Percentiles rank a stretch among this genome's conserved stretches.
Conservation (phyloP, 2,888 invertebrate species). For the Agrypnus murinus region DNA sequence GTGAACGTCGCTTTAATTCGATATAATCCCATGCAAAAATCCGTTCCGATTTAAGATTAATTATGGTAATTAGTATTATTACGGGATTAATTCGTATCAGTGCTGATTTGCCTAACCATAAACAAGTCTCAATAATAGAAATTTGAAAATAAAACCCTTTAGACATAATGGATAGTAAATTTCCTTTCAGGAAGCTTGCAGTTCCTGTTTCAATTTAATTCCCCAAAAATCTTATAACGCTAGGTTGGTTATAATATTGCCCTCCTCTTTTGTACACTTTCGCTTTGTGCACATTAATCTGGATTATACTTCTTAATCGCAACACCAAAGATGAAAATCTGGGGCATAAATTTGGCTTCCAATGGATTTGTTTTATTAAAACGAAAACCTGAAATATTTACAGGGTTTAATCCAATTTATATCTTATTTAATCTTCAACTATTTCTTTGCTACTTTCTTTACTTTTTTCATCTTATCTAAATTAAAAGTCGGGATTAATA, state of each 20-base stretch:
- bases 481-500: conserved; percentile 9
- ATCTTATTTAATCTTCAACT: conserved; percentile 39
- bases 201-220: conserved; percentile 41
- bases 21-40: not conserved
- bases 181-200: conserved; percentile 26
- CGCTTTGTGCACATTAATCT: conserved; percentile 52
- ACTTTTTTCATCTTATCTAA: conserved; percentile 13
- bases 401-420: conserved; percentile 49
- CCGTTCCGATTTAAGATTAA: not conserved
- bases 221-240: conserved; percentile 45
- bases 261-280: conserved; percentile 50
- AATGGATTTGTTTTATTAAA: conserved; percentile 53
- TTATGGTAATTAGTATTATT: not conserved
- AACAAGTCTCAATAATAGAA: not conserved
- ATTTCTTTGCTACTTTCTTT: conserved; percentile 1
- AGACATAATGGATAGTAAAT: conserved; percentile 15
- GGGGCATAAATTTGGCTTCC: conserved; percentile 52
- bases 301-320: conserved; percentile 52
- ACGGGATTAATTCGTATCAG: not conserved
- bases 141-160: conserved; percentile 19
- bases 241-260: conserved; percentile 45
- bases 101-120: not conserved
- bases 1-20: not conserved
- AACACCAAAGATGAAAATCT: conserved; percentile 55
- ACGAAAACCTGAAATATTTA: conserved; percentile 50